phyloP scores from a whole-genome alignment of 2,797 vertebrate genomes.

The Chaetophractus vellerosus region DNA sequence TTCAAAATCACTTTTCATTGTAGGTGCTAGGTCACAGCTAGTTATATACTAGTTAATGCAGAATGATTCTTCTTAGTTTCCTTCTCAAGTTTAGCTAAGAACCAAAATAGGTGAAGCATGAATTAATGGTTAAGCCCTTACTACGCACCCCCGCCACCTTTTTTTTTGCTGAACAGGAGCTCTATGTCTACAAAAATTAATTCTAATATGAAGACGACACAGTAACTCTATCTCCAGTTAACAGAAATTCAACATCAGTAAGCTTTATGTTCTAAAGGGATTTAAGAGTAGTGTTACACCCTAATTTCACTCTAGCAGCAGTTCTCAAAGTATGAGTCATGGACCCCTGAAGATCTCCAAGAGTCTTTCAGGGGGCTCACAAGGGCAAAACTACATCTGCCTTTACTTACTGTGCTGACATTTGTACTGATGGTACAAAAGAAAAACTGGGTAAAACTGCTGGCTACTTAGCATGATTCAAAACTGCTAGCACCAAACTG shows the following conservation, averaged over 20 bases:
- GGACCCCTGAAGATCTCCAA: background rate
- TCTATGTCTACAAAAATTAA: conserved; percentile 3
- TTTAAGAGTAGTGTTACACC: background rate
- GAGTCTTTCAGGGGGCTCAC: background rate
- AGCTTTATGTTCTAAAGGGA: conserved; percentile 5
- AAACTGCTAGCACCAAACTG: background rate
- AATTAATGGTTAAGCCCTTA: background rate
- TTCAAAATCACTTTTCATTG: conserved; percentile 23
- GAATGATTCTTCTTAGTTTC: background rate
- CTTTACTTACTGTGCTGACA: background rate
- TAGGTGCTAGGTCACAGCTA: background rate
- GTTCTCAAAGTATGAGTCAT: background rate
- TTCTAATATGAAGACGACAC: background rate
- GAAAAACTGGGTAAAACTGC: background rate
- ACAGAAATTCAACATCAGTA: background rate
- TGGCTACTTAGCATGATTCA: background rate
- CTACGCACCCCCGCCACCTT: background rate
- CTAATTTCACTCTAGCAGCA: background rate
- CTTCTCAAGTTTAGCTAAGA: background rate
- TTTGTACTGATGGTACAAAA: background rate
- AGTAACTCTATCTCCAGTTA: background rate
- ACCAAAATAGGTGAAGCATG: background rate
- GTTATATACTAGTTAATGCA: background rate
- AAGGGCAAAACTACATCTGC: background rate
- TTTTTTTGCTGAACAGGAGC: background rate